These are phyloP conservation scores for Antrozous pallidus DNA, from an alignment of 2,797 vertebrate genomes.

Conservation along the genomic window DNA sequence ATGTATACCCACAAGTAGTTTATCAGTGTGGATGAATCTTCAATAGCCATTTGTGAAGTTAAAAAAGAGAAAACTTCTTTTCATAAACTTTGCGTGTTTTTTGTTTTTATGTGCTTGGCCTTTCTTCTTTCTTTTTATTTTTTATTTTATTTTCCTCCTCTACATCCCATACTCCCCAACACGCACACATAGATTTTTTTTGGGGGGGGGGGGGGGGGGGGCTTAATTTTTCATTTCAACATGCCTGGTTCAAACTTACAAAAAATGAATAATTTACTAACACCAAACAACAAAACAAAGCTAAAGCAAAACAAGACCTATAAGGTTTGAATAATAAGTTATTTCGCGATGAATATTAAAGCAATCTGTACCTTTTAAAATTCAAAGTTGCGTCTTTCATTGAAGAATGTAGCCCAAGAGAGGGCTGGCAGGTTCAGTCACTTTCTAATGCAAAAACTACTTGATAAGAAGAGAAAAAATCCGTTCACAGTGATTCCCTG, in stretches of 20 bases:
- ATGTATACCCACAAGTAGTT: slow-evolving; percentile 70
- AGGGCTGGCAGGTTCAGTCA: slow-evolving; percentile 92
- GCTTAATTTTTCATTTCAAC: slow-evolving; percentile 70
- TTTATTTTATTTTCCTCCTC: not conserved
- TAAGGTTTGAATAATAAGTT: slow-evolving; percentile 97
- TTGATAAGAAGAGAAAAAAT: slow-evolving; percentile 91
- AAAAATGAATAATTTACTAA: slow-evolving; percentile 82
- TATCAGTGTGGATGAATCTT: slow-evolving; percentile 49
- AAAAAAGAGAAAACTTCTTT: slow-evolving; percentile 21
- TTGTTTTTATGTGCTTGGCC: not conserved
- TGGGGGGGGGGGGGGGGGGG: no score
- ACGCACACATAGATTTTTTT: not conserved
- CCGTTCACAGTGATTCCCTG: slow-evolving; percentile 91
- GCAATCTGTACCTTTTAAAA: slow-evolving; percentile 99
- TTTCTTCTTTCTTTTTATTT: not conserved
- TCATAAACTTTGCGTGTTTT: slow-evolving; percentile 9
- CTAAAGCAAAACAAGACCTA: slow-evolving; percentile 81
- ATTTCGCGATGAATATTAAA: slow-evolving; percentile 98
- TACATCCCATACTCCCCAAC: not conserved
- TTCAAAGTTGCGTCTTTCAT: slow-evolving; percentile 91
- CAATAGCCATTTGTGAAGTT: slow-evolving; percentile 33
- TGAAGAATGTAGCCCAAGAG: slow-evolving; percentile 95
- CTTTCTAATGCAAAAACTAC: slow-evolving; percentile 95
- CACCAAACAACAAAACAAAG: slow-evolving; percentile 75
- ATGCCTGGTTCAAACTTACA: slow-evolving; percentile 67